Evolutionary conservation across 2,797 vertebrate species (phyloP).

Genomic region (Philypnodon macrostomus): DNA sequence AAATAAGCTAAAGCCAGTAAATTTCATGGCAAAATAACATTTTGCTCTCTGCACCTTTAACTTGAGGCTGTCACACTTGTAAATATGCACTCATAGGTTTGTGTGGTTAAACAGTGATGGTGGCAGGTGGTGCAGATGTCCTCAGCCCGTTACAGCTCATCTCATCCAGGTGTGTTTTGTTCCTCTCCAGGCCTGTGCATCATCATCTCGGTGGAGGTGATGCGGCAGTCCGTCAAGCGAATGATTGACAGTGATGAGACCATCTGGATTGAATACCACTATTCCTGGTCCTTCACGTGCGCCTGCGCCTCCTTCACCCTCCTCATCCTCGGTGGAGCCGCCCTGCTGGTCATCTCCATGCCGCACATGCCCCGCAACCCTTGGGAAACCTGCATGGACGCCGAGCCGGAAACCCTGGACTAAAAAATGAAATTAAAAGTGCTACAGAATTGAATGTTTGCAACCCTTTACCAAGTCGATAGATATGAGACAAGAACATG

Average conservation of each 20-base stretch:
- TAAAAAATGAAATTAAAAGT: conserved; percentile 35
- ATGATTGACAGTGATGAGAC: conserved; percentile 95
- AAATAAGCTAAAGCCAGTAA: no score
- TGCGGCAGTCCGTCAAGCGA: conserved; percentile 92
- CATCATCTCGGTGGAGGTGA: conserved; percentile 93
- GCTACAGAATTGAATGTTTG: not conserved
- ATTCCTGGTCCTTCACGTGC: conserved; percentile 95
- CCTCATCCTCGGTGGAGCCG: conserved; percentile 87
- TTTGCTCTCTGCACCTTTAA: not conserved
- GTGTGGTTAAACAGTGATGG: conserved; percentile 10
- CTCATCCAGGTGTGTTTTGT: conserved; percentile 17
- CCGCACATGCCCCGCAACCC: conserved; percentile 95
- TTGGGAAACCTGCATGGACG: conserved; percentile 98
- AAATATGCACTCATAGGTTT: conserved; percentile 1
- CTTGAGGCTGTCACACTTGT: conserved; percentile 1
- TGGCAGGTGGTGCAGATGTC: conserved; percentile 8
- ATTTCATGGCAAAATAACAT: no score
- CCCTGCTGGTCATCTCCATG: conserved; percentile 90
- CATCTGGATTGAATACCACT: conserved; percentile 90
- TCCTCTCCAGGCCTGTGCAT: conserved; percentile 86
- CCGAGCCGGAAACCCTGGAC: conserved; percentile 83
- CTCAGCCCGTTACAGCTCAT: not conserved
- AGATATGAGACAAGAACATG: not conserved
- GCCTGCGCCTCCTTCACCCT: conserved; percentile 89
- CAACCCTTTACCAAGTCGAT: conserved; percentile 2